Evolutionary conservation across 1,140 invertebrate genomes (phyloP), one percentile per base, ranked within the genome.

Genomic region (Halesus radiatus): DNA sequence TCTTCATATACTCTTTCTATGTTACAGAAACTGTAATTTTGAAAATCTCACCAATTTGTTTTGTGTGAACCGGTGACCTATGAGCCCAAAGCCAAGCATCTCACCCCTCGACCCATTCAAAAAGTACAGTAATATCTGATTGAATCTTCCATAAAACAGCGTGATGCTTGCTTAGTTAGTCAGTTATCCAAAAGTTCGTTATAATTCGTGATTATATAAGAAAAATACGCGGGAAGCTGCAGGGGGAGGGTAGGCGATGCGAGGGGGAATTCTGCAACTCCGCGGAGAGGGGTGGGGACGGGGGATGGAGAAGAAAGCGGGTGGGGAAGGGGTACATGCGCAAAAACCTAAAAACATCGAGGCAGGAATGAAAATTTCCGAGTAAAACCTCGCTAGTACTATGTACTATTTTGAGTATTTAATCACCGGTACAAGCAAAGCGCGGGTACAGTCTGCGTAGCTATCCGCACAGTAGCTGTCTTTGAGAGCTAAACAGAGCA

Each of bases 271-370:
- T 78, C 81, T 82, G 81, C 81, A 82, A 80, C 66, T 78, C 62
- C 37, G 18, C 15, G 22, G 56, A 50, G 58, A 45, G 74, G 16
- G 37, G 18, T 62, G n/a, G 22, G 56, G 5, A 45, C 53, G 56
- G 73, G 52, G 54, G 66, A 72, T 68, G 64, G 8, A 52, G 29
- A n/a, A 45, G 37, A 45, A 13, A 45, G 66, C 29, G 74, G 62
- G 68, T 26, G 76, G 26, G 76, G 70, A 60, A 54, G 60, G 29
- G 74, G 79, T 78, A 83, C 82, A 83, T 83, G 82, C 82, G 82
- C 82, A 83, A 83, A 83, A 80, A 79, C 79, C 76, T 75, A 75
- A 83, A 83, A 83, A 83, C 79, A 83, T 79, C 76, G 76, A 76
- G 73, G 60, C 37, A 56, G 79, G 64, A 83, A 72, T 80, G 76